A percentile compares a stretch with the other conserved stretches of the same genome.
phyloP scores from a whole-genome alignment of 1,140 invertebrate genomes.

The Drosophila sulfurigaster region DNA sequence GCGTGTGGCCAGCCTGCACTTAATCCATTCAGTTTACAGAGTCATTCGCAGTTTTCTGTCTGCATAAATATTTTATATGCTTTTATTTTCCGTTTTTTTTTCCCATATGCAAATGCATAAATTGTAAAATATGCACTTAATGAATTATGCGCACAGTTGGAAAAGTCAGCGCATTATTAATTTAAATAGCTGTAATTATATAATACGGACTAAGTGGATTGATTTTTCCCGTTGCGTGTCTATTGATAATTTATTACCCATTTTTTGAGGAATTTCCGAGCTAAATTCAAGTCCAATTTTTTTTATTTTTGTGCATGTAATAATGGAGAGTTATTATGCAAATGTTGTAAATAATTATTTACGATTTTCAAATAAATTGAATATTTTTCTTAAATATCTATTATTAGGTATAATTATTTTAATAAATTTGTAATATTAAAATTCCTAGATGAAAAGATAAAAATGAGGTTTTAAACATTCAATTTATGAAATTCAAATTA shows the following conservation, averaged over 20 bases:
- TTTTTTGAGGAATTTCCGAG: conserved; percentile 1
- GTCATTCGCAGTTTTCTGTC: not conserved
- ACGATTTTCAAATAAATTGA: too few species aligned
- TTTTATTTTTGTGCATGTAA: not conserved
- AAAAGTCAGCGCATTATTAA: conserved; percentile 26
- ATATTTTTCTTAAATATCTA: too few species aligned
- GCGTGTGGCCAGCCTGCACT: conserved; percentile 56
- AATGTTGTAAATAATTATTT: too few species aligned
- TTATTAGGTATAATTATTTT: too few species aligned
- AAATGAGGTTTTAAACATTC: too few species aligned
- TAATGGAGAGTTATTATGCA: too few species aligned
- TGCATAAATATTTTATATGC: conserved; percentile 13
- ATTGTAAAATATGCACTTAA: conserved; percentile 43
- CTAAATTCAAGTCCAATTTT: not conserved
- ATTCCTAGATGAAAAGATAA: too few species aligned
- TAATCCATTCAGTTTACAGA: conserved; percentile 39
- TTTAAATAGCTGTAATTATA: conserved; percentile 32
- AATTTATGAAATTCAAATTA: too few species aligned
- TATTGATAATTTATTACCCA: conserved; percentile 1
- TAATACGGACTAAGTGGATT: conserved; percentile 18
- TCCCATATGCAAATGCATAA: conserved; percentile 15
- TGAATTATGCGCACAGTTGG: conserved; percentile 43
- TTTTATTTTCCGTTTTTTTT: conserved; percentile 9
- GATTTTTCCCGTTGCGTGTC: conserved; percentile 31
- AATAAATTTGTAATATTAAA: too few species aligned